Evolutionary conservation across 2,888 invertebrate species (phyloP).

Genomic region (Leptinotarsa tumamoca): DNA sequence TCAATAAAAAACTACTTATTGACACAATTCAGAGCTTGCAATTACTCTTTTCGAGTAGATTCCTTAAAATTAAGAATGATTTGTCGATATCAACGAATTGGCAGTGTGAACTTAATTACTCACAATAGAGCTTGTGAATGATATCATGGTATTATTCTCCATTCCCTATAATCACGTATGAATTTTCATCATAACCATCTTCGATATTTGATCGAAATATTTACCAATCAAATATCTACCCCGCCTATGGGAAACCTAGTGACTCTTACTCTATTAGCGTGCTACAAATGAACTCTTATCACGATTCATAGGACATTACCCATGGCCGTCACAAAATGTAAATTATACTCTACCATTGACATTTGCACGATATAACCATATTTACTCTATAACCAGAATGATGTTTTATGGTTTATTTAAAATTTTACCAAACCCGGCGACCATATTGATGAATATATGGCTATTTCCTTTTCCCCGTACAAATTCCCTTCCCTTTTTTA

Average conservation of each 20-base stretch:
- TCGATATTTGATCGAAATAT: too few relatives aligned
- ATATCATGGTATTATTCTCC: too few relatives aligned
- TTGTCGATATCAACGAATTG: too few relatives aligned
- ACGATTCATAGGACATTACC: constrained; percentile 65
- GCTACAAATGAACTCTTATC: constrained; percentile 60
- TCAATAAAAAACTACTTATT: too few relatives aligned
- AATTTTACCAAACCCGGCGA: background rate
- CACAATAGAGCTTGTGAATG: too few relatives aligned
- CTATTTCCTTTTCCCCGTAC: background rate
- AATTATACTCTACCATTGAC: constrained; percentile 63
- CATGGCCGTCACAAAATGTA: constrained; percentile 64
- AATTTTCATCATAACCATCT: too few relatives aligned
- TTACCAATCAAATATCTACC: background rate
- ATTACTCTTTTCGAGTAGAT: too few relatives aligned
- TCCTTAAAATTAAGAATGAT: too few relatives aligned
- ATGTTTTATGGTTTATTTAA: constrained; percentile 28
- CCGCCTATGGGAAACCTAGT: background rate
- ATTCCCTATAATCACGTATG: too few relatives aligned
- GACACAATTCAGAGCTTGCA: too few relatives aligned
- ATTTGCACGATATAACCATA: constrained; percentile 56
- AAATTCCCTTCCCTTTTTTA: too few relatives aligned
- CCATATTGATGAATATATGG: background rate
- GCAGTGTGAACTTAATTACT: too few relatives aligned
- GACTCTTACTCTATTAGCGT: constrained; percentile 29
- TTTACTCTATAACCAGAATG: constrained; percentile 52